These are phyloP conservation scores for Mimas tiliae DNA, from an alignment of 2,888 invertebrate genomes.

Conservation along the genomic window DNA sequence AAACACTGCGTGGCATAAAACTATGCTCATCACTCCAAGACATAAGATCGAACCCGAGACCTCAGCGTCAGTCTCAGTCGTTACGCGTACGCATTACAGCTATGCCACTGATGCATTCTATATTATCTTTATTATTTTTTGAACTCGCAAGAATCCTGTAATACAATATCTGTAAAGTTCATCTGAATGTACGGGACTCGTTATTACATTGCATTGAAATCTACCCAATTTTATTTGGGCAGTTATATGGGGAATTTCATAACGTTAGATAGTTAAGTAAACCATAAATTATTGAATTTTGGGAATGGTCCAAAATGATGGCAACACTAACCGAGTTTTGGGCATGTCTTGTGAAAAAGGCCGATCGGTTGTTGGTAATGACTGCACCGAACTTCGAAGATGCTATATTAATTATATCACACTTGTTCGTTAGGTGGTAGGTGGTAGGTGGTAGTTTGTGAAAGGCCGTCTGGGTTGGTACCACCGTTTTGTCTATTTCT, in stretches of 20 bases:
- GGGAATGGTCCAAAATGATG: slow-evolving; percentile 39
- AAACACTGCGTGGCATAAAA: no score
- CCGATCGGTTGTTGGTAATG: not conserved
- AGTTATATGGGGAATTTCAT: slow-evolving; percentile 26
- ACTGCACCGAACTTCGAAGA: not conserved
- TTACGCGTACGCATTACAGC: no score
- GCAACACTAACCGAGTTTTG: slow-evolving; percentile 44
- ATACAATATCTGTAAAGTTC: not conserved
- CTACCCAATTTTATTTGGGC: not conserved
- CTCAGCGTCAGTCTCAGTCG: no score
- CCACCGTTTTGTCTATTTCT: no score
- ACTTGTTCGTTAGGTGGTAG: not conserved
- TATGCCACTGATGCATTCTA: no score
- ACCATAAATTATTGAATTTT: slow-evolving; percentile 42
- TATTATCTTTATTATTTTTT: no score
- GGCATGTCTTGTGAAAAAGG: slow-evolving; percentile 6
- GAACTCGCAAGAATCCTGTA: not conserved
- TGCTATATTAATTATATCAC: not conserved
- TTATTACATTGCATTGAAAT: slow-evolving; percentile 9
- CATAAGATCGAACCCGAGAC: no score
- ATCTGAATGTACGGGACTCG: no score
- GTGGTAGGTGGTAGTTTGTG: no score
- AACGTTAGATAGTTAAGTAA: slow-evolving; percentile 34
- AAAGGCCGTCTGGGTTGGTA: no score
- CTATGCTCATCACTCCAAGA: no score